phyloP scores from a whole-genome alignment of 2,797 vertebrate species.

The Brotogeris chrysoptera region DNA sequence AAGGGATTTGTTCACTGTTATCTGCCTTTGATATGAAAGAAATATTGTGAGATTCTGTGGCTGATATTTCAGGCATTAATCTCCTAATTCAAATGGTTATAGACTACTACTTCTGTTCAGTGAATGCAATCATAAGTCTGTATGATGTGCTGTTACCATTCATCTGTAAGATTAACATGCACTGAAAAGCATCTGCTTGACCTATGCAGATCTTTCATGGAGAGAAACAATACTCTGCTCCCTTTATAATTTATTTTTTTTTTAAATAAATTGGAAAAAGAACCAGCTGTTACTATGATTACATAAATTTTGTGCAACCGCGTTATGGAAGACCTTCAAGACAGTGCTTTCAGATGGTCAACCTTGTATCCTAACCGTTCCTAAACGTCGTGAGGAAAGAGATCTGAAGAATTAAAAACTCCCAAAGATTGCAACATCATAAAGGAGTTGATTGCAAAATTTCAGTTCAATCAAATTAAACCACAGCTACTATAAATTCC shows the following conservation, averaged over 20 bases:
- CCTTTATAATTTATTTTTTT: constrained; percentile 4
- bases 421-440: background rate
- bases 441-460: background rate
- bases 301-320: background rate
- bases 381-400: background rate
- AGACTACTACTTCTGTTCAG: background rate
- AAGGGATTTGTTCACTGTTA: background rate
- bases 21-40: background rate
- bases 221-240: constrained; percentile 25
- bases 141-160: background rate
- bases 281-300: background rate
- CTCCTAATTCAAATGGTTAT: background rate
- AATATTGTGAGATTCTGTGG: background rate
- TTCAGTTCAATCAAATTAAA: background rate
- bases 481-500: background rate
- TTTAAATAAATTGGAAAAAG: constrained; percentile 20
- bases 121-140: background rate
- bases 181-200: background rate
- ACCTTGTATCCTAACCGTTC: background rate
- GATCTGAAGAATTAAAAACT: background rate
- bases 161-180: background rate
- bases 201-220: background rate
- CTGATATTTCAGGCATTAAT: background rate
- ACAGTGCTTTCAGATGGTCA: background rate
- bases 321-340: background rate